phyloP scores from a whole-genome alignment of 2,797 vertebrate genomes.

The Enteromius argenteus region DNA sequence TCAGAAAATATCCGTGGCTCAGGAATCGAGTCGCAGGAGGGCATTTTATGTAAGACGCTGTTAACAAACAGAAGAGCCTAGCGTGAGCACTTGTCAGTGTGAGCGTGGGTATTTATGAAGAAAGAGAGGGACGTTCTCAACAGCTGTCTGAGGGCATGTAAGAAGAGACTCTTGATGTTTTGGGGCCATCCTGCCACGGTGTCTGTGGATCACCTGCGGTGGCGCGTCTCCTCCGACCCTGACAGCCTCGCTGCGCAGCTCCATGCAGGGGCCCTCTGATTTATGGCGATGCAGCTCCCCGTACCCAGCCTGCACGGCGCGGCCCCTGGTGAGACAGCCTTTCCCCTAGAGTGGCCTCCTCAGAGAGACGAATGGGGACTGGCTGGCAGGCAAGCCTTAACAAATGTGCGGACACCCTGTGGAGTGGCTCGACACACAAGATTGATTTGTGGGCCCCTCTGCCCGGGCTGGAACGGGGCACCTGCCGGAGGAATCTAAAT shows the following conservation, averaged over 20 bases:
- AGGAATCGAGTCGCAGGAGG: conserved; percentile 40
- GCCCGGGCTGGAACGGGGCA: conserved; percentile 76
- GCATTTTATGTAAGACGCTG: conserved; percentile 51
- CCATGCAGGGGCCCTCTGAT: conserved; percentile 56
- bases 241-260: conserved; percentile 55
- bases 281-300: conserved; percentile 57
- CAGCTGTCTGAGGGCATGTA: conserved; percentile 72
- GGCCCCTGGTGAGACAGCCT: conserved; percentile 40
- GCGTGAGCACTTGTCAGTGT: conserved; percentile 21
- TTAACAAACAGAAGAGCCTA: conserved; percentile 41
- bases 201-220: conserved; percentile 81
- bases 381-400: conserved; percentile 73
- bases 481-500: conserved; percentile 79
- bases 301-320: conserved; percentile 34
- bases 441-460: conserved; percentile 78
- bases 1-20: conserved; percentile 49
- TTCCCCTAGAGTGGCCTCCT: conserved; percentile 51
- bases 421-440: conserved; percentile 78
- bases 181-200: conserved; percentile 74
- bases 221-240: conserved; percentile 65
- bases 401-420: conserved; percentile 80
- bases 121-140: conserved; percentile 43
- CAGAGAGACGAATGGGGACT: conserved; percentile 73
- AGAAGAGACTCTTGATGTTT: conserved; percentile 78
- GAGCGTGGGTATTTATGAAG: conserved; percentile 30